These are phyloP conservation scores for Dermatophagoides farinae DNA, from an alignment of 1,140 invertebrate species.

Conservation along the genomic window DNA sequence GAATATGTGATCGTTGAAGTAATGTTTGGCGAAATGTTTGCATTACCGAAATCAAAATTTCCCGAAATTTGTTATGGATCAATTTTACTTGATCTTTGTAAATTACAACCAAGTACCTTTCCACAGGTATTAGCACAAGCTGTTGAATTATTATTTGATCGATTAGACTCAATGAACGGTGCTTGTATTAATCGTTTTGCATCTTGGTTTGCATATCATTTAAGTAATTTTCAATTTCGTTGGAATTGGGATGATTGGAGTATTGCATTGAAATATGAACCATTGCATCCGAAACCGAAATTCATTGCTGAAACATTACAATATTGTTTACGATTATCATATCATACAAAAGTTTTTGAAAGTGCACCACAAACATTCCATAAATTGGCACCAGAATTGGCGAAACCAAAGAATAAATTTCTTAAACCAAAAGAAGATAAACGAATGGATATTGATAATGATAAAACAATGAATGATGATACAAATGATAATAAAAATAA, in stretches of 20 bases:
- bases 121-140: constrained; percentile 72
- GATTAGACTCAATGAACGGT: constrained; percentile 90
- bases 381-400: constrained; percentile 50
- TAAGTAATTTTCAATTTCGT: constrained; percentile 96
- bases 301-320: constrained; percentile 81
- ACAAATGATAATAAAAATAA: neutral
- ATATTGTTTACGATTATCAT: constrained; percentile 76
- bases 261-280: constrained; percentile 55
- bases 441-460: neutral
- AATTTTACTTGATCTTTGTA: constrained; percentile 87
- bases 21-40: constrained; percentile 81
- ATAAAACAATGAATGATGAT: neutral
- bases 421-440: constrained; percentile 21
- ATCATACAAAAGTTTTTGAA: constrained; percentile 74
- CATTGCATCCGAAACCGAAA: constrained; percentile 78
- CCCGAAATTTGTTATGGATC: constrained; percentile 87
- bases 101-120: constrained; percentile 84
- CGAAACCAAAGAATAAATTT: constrained; percentile 31
- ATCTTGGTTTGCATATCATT: constrained; percentile 93
- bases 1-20: constrained; percentile 90
- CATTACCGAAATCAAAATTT: constrained; percentile 58
- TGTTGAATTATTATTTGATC: constrained; percentile 84
- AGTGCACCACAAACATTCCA: constrained; percentile 71
- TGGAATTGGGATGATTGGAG: constrained; percentile 98
- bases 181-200: constrained; percentile 87